Conservation (phyloP, 1,140 invertebrate species). For the Kradibia gibbosae region DNA sequence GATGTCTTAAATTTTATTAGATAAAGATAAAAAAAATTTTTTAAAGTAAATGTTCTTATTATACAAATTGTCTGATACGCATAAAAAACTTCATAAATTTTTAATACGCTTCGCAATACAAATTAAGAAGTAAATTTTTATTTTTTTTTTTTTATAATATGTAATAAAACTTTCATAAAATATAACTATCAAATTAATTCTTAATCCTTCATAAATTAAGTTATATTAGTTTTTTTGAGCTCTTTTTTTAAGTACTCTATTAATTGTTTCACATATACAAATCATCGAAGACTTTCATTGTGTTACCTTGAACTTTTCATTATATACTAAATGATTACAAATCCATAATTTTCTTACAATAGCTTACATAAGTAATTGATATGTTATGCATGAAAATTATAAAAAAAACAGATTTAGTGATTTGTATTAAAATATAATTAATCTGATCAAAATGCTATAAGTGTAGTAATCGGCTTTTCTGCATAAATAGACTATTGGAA, state of each 20-base stretch:
- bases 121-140: neutral
- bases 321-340: neutral
- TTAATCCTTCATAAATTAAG: conserved; percentile 5
- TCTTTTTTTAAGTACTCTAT: conserved; percentile 16
- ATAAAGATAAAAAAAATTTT: conserved; percentile 4
- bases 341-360: neutral
- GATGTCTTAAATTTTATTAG: neutral
- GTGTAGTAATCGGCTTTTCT: too few relatives aligned
- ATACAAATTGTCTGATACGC: neutral
- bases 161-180: neutral
- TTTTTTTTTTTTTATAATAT: neutral
- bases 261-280: neutral
- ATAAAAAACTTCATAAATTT: conserved; percentile 23
- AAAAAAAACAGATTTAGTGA: too few relatives aligned
- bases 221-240: neutral
- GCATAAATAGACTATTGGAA: too few relatives aligned
- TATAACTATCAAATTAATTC: neutral
- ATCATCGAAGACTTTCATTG: neutral
- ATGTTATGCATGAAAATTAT: neutral
- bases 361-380: neutral
- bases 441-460: too few relatives aligned
- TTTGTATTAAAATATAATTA: too few relatives aligned
- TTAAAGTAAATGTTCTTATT: conserved; percentile 16
- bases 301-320: conserved; percentile 8
- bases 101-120: neutral